Evolutionary conservation across 2,797 vertebrate species (phyloP).

Genomic region (Poeciliopsis paucimaculata): DNA sequence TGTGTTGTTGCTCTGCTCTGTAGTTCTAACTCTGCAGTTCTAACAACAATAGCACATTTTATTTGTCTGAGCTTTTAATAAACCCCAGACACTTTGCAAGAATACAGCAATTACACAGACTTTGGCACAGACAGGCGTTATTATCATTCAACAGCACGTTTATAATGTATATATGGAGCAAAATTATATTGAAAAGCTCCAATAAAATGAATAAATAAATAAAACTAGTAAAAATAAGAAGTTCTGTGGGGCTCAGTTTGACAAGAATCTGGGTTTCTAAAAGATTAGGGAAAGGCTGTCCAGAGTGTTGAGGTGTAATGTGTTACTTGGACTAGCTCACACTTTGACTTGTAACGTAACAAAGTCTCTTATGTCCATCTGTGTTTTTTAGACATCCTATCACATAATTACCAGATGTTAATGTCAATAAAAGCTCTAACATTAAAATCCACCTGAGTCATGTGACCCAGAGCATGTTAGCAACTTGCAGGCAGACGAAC

Average conservation of each 20-base stretch:
- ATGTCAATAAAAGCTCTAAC: background rate
- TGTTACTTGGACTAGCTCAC: background rate
- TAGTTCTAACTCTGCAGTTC: no score
- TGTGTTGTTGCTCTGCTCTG: background rate
- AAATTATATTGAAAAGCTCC: background rate
- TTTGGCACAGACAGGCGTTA: background rate
- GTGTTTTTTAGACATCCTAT: background rate
- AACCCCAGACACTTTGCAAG: background rate
- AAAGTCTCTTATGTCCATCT: background rate
- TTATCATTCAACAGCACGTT: background rate
- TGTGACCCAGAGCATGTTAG: background rate
- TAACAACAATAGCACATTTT: background rate
- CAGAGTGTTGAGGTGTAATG: background rate
- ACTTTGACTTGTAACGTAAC: background rate
- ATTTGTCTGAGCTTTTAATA: background rate
- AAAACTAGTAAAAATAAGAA: background rate
- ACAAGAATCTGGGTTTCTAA: background rate
- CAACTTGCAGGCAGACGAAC: background rate
- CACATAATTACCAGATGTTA: background rate
- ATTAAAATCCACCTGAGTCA: background rate
- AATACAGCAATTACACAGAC: background rate
- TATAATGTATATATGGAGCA: background rate
- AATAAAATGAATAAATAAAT: background rate
- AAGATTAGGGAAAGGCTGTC: background rate
- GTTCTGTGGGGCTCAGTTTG: background rate